A percentile compares a stretch with the other conserved stretches of the same genome.
Conservation (phyloP, 2,113 vertebrate genomes). For the Sapajus apella region DNA sequence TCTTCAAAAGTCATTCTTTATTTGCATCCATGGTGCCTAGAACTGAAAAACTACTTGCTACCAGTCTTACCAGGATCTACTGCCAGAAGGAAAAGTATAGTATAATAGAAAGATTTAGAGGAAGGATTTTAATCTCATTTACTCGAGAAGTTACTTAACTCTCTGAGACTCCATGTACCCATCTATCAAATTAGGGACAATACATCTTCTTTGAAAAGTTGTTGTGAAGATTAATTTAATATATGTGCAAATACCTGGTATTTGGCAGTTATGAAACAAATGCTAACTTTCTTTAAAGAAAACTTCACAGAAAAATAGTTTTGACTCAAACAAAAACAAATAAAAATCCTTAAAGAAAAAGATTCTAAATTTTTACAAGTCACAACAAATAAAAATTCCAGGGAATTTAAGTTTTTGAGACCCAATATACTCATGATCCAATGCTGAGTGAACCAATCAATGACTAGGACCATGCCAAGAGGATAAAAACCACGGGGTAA, state of each 20-base stretch:
- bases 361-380: constrained; percentile 45
- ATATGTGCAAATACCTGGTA: neutral
- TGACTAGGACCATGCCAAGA: neutral
- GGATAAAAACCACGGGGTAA: neutral
- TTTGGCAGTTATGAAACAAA: constrained; percentile 28
- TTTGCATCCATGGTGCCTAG: constrained; percentile 22
- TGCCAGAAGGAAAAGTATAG: neutral
- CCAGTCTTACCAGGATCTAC: constrained; percentile 17
- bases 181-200: constrained; percentile 3
- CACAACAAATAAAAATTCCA: constrained; percentile 27
- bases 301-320: neutral
- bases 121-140: constrained; percentile 30
- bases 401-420: neutral
- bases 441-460: neutral
- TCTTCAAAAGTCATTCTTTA: constrained; percentile 54
- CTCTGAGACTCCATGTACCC: neutral
- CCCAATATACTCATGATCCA: neutral
- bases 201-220: neutral
- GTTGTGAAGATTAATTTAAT: constrained; percentile 19
- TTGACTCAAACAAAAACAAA: neutral
- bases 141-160: constrained; percentile 38
- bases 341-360: constrained; percentile 17
- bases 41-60: constrained; percentile 30
- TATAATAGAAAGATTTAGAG: neutral
- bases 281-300: constrained; percentile 39